phyloP scores from a whole-genome alignment of 2,888 invertebrate genomes.

The Polymixis flavicincta region DNA sequence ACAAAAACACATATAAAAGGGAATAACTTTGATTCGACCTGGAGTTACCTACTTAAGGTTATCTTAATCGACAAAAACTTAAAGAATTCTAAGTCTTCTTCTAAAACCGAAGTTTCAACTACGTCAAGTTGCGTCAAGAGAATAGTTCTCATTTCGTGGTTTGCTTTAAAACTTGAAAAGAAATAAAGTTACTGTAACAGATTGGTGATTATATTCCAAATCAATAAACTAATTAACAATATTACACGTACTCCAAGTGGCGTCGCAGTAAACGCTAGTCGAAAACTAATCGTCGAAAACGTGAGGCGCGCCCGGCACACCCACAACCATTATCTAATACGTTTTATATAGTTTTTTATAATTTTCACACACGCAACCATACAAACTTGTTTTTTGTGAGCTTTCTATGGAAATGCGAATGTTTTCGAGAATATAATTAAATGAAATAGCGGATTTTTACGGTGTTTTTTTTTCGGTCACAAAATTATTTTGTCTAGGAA shows the following conservation, averaged over 20 bases:
- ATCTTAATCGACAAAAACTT: neutral
- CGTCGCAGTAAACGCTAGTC: conserved; percentile 51
- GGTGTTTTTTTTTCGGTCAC: conserved; percentile 5
- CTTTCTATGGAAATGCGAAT: conserved; percentile 61
- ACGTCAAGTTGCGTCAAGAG: neutral
- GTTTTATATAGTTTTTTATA: conserved; percentile 63
- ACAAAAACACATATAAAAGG: no score
- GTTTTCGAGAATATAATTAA: conserved; percentile 55
- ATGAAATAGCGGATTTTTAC: conserved; percentile 16
- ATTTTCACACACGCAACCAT: conserved; percentile 68
- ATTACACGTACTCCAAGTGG: conserved; percentile 33
- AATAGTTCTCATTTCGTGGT: neutral
- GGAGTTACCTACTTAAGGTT: neutral
- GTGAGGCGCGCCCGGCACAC: conserved; percentile 72
- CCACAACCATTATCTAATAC: conserved; percentile 69
- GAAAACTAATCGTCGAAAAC: conserved; percentile 70
- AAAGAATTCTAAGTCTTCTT: neutral
- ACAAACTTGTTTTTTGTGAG: conserved; percentile 57
- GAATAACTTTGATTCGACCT: neutral
- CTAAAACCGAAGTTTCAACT: neutral
- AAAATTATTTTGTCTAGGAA: neutral
- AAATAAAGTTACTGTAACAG: neutral
- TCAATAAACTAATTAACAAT: conserved; percentile 50
- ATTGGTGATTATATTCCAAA: neutral
- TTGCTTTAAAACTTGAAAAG: neutral